Percentiles rank a stretch among this genome's conserved stretches.
phyloP scores from a whole-genome alignment of 1,140 invertebrate genomes.

The Mamestra configurata region DNA sequence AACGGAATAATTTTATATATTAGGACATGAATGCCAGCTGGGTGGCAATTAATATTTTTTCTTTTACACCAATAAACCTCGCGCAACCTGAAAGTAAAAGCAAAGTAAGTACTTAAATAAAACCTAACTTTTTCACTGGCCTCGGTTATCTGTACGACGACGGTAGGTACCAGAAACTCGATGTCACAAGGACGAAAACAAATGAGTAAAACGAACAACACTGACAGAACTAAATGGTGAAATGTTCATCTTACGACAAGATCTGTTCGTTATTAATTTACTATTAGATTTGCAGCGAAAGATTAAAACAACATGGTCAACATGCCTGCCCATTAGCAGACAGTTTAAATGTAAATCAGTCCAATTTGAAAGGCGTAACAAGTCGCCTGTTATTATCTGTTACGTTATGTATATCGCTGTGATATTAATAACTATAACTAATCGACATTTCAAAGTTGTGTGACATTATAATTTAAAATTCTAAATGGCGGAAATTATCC shows the following conservation, averaged over 20 bases:
- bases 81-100: conserved; percentile 4
- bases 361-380: not conserved
- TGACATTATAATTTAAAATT: too few species aligned
- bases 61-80: too few species aligned
- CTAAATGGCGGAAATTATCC: too few species aligned
- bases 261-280: not conserved
- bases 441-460: too few species aligned
- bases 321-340: conserved; percentile 13
- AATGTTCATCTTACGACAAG: not conserved
- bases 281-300: not conserved
- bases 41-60: too few species aligned
- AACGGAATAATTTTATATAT: too few species aligned
- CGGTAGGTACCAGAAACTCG: conserved; percentile 7
- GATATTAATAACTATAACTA: too few species aligned
- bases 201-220: not conserved
- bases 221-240: conserved; percentile 15
- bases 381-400: conserved; percentile 1
- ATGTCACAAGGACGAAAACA: not conserved
- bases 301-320: not conserved
- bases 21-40: too few species aligned
- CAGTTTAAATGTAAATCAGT: conserved; percentile 22
- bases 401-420: too few species aligned
- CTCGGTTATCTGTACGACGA: not conserved
- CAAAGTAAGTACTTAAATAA: not conserved
- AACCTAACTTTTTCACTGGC: not conserved